A percentile compares a stretch with the other conserved stretches of the same genome.
Evolutionary conservation across 2,113 vertebrate species (phyloP).

Genomic region (Gadus chalcogrammus): DNA sequence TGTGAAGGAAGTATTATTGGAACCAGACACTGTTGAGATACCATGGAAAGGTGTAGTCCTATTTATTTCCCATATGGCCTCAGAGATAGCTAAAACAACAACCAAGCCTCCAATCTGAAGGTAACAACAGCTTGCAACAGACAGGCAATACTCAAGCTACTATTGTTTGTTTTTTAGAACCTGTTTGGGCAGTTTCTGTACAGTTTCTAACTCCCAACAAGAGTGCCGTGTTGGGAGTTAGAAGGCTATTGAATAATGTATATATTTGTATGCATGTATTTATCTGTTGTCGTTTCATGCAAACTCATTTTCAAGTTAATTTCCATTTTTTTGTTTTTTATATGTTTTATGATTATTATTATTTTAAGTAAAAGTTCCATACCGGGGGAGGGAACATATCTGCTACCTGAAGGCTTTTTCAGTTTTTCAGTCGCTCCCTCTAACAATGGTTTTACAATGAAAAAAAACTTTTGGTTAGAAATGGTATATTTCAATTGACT

Average conservation of each 20-base stretch:
- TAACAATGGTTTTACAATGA: no score
- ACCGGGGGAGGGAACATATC: no score
- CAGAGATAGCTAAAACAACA: not conserved
- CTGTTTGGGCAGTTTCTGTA: constrained; percentile 46
- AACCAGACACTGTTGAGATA: constrained; percentile 31
- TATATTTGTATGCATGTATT: not conserved
- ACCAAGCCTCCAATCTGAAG: constrained; percentile 10
- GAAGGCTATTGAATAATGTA: constrained; percentile 18
- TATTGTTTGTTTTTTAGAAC: constrained; percentile 14
- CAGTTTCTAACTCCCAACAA: no score
- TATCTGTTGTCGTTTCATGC: constrained; percentile 8
- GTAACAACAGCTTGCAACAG: constrained; percentile 25
- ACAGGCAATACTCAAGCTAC: not conserved
- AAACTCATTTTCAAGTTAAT: not conserved
- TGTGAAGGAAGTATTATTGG: constrained; percentile 7
- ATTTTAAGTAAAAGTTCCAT: not conserved
- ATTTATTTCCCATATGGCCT: not conserved
- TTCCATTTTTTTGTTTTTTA: not conserved
- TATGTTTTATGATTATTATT: not conserved
- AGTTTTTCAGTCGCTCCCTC: no score
- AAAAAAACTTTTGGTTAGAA: no score
- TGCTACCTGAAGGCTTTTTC: no score
- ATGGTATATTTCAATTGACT: no score
- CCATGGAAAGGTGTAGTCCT: not conserved
- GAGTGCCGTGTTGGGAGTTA: constrained; percentile 3